Evolutionary conservation across 2,113 vertebrate species (phyloP).

Genomic region (Hemiprocne comata): DNA sequence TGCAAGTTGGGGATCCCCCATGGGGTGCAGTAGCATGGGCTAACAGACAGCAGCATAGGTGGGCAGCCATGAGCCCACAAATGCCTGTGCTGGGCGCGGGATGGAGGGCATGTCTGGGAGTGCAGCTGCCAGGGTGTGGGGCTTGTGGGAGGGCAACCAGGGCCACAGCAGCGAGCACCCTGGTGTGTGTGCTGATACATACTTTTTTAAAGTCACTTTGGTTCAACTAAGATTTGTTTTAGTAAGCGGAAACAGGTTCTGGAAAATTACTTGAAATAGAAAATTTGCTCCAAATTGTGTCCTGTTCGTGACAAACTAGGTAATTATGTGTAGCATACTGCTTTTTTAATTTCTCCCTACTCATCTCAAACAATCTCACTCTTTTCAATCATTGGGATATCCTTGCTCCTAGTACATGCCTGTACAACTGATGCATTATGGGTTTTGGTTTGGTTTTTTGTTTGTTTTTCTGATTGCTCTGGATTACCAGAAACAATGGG

Average conservation of each 20-base stretch:
- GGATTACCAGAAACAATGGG: background rate
- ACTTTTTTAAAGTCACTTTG: background rate
- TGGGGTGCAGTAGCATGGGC: too few species aligned
- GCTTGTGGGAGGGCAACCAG: fast-evolving
- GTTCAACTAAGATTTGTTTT: background rate
- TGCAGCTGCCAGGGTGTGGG: fast-evolving
- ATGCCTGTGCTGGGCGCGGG: fast-evolving
- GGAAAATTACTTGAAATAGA: background rate
- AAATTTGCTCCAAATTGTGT: background rate
- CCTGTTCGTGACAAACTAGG: background rate
- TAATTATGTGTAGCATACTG: background rate
- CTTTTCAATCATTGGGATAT: background rate
- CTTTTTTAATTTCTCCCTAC: background rate
- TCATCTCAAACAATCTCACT: background rate
- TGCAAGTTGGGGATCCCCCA: background rate
- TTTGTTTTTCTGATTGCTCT: background rate
- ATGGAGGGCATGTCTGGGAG: background rate
- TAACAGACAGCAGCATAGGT: too few species aligned
- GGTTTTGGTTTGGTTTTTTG: background rate
- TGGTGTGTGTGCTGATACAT: fast-evolving
- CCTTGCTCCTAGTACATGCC: background rate
- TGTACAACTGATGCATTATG: background rate
- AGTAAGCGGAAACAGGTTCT: background rate
- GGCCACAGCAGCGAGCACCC: background rate
- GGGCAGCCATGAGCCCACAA: background rate